A percentile compares a stretch with the other conserved stretches of the same genome.
These are phyloP conservation scores for Thalassaphorura encarpata DNA, from an alignment of 1,140 invertebrate genomes.

Conservation along the genomic window DNA sequence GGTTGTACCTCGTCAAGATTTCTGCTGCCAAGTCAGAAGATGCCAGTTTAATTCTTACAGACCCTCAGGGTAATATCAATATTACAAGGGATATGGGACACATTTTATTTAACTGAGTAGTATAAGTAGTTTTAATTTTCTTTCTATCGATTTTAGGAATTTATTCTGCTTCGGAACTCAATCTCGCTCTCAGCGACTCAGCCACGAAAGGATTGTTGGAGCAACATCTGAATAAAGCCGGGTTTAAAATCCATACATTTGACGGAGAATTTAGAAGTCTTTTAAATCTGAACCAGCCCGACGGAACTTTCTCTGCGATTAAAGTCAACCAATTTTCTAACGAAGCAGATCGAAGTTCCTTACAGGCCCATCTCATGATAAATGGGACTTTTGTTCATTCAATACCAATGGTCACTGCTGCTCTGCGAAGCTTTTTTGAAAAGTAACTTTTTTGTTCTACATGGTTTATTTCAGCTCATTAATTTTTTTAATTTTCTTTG, in stretches of 20 bases:
- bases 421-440: background rate
- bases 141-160: constrained; percentile 16
- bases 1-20: constrained; percentile 55
- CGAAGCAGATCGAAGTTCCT: no score
- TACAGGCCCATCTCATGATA: background rate
- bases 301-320: constrained; percentile 18
- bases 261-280: constrained; percentile 25
- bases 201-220: background rate
- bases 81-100: no score
- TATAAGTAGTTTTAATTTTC: background rate
- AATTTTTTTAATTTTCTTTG: constrained; percentile 3
- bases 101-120: background rate
- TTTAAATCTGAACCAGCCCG: constrained; percentile 9
- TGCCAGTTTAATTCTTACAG: constrained; percentile 49
- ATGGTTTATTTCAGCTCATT: background rate
- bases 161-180: constrained; percentile 34
- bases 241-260: constrained; percentile 8
- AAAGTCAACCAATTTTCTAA: background rate
- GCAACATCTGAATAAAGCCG: background rate
- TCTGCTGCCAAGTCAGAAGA: constrained; percentile 43
- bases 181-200: constrained; percentile 3
- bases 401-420: constrained; percentile 49
- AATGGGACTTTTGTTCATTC: constrained; percentile 50
- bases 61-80: constrained; percentile 45
- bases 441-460: background rate